These are phyloP conservation scores for Halichoeres trimaculatus DNA, from an alignment of 2,113 vertebrate species.

Conservation along the genomic window DNA sequence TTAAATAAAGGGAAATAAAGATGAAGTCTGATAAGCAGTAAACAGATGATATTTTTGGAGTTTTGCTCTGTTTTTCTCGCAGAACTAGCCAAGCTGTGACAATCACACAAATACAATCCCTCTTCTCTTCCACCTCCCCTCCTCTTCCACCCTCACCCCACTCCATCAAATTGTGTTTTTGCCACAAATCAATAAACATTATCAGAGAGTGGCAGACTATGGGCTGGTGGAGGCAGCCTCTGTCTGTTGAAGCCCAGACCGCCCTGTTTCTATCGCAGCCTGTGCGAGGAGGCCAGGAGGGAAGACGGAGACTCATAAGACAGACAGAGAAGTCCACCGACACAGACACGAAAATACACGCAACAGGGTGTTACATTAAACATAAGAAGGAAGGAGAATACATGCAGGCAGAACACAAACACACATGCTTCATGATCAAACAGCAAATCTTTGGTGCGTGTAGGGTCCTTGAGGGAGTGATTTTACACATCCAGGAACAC, in stretches of 20 bases:
- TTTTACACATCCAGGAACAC: constrained; percentile 17
- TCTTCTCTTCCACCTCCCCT: neutral
- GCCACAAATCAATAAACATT: constrained; percentile 85
- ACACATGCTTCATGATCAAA: constrained; percentile 22
- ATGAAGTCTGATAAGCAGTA: neutral
- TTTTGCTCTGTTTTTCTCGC: constrained; percentile 37
- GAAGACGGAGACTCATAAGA: constrained; percentile 36
- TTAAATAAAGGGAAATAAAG: neutral
- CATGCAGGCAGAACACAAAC: neutral
- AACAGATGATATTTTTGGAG: constrained; percentile 28
- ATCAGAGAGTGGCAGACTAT: constrained; percentile 84
- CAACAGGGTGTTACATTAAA: constrained; percentile 6
- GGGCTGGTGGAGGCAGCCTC: constrained; percentile 76
- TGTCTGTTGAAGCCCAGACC: constrained; percentile 77
- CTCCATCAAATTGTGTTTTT: constrained; percentile 83
- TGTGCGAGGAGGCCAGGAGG: constrained; percentile 60
- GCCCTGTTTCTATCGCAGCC: constrained; percentile 73
- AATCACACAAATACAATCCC: constrained; percentile 71
- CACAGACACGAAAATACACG: neutral
- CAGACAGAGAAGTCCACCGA: neutral
- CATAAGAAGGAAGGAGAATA: constrained; percentile 15
- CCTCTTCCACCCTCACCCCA: constrained; percentile 37
- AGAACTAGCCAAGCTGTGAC: constrained; percentile 60
- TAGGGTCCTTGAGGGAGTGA: constrained; percentile 1
- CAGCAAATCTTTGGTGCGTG: constrained; percentile 22